Base-by-base conservation (phyloP, 1,140 invertebrate genomes). In the Oreohelix idahoensis region DNA sequence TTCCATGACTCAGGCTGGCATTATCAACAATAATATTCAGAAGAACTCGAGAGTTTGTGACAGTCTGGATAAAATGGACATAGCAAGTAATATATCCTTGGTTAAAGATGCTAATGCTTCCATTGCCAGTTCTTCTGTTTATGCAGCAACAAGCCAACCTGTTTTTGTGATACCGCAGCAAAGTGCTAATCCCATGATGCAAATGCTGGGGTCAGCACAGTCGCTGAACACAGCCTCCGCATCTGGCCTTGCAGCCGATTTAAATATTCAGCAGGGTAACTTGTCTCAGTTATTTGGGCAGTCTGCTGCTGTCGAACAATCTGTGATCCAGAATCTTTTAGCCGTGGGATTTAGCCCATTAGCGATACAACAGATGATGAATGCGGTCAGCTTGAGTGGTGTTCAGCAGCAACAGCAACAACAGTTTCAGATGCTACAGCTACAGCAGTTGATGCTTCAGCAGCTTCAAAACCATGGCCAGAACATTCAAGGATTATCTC, bases 381-480 rank as follows among this genome's bases (percentile, higher is more conserved):
- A 49, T 51, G 49, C 63, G 42, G 83, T 79, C 79, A 86, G 81
- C 63, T 75, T 83, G 35, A 79, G 49, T 63, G 76, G 83, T 58
- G 53, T 84, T 78, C 81, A 83, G 73, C 53, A 58, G 53, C 45
- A 49, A 17, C 53, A 58, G 53, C 53, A 58, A 58, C 53, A 58
- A 58, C 53, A 58, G 53, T n/a, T 75, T 29, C 81, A 82, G 35
- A 38, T 75, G 49, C 81, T 75, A 20, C 81, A 82, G 71, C 51
- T 75, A 20, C 81, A 82, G 36, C 81, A 82, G 71, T 66, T 77
- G n/a, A 53, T 77, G 81, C 49, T 77, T 58, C 81, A 83, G n/a
- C 81, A 77, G 39, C 35, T 70, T 26, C 75, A 83, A 36, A 66
- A 77, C 32, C 81, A 83, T 23, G 32, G 38, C 35, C 81, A 83